Evolutionary conservation across 2,888 invertebrate genomes (phyloP).

Genomic region (Rambutsinella grinnellia): DNA sequence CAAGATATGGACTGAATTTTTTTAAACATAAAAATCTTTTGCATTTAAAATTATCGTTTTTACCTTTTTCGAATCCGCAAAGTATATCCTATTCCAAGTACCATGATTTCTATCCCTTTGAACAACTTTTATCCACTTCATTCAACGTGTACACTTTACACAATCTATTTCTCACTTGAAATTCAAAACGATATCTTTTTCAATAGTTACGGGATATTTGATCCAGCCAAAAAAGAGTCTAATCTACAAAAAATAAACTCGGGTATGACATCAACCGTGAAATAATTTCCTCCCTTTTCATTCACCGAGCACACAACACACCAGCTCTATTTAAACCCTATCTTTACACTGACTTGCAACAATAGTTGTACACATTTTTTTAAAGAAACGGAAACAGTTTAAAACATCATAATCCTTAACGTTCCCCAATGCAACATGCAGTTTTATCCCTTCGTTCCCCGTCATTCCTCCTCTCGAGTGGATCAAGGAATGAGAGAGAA

Average conservation of each 20-base stretch:
- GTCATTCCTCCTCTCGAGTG: neutral
- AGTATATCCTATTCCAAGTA: conserved; percentile 66
- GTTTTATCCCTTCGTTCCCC: neutral
- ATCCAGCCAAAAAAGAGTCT: neutral
- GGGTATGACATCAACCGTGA: conserved; percentile 40
- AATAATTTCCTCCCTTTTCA: conserved; percentile 50
- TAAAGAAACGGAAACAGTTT: conserved; percentile 42
- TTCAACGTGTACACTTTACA: neutral
- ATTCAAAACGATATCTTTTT: neutral
- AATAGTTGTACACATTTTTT: neutral
- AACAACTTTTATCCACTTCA: neutral
- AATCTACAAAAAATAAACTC: conserved; percentile 1
- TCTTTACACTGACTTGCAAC: conserved; percentile 9
- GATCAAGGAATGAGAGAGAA: conserved; percentile 16
- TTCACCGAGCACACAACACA: conserved; percentile 5
- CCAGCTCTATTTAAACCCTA: conserved; percentile 2
- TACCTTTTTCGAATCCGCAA: conserved; percentile 66
- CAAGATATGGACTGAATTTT: too few species aligned
- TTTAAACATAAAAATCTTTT: too few species aligned
- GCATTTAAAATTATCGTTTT: too few species aligned
- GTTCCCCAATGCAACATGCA: neutral
- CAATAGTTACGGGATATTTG: neutral
- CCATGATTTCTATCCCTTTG: conserved; percentile 56
- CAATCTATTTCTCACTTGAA: neutral
- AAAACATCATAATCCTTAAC: neutral